These are phyloP conservation scores for Aplocera efformata DNA, from an alignment of 2,888 invertebrate species.

Conservation along the genomic window DNA sequence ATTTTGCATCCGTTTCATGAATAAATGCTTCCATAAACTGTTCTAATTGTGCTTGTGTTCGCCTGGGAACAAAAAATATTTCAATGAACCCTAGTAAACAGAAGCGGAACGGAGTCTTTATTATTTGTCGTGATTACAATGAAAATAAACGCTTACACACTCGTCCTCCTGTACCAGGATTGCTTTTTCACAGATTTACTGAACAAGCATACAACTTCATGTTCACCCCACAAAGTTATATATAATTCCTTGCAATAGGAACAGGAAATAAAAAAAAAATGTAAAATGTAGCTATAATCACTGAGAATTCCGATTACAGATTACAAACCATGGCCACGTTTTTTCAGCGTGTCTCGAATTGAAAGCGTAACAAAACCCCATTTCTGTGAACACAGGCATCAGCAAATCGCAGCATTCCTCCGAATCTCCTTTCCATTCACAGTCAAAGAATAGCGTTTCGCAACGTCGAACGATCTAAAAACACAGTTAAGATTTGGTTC, in stretches of 20 bases:
- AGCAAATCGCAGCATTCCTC: conserved; percentile 84
- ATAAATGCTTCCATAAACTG: conserved; percentile 77
- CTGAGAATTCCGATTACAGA: no score
- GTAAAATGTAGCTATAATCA: no score
- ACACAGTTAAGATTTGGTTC: neutral
- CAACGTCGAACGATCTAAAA: conserved; percentile 81
- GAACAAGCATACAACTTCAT: no score
- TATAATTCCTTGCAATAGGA: no score
- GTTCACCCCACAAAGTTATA: no score
- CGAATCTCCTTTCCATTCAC: conserved; percentile 84
- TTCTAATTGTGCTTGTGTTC: conserved; percentile 56
- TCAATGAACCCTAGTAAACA: no score
- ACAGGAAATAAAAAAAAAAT: no score
- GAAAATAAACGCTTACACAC: no score
- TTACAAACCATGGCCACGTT: conserved; percentile 75
- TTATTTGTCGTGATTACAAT: no score
- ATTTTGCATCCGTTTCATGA: conserved; percentile 84
- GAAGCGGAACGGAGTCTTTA: no score
- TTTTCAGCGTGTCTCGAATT: conserved; percentile 82
- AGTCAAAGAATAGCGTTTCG: conserved; percentile 81
- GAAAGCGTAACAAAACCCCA: conserved; percentile 87
- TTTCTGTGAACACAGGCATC: conserved; percentile 86
- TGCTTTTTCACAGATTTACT: no score
- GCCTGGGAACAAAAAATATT: conserved; percentile 47
- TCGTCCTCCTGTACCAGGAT: no score